Evolutionary conservation across 2,797 vertebrate species (phyloP).

Genomic region (Apogon hyalosoma): DNA sequence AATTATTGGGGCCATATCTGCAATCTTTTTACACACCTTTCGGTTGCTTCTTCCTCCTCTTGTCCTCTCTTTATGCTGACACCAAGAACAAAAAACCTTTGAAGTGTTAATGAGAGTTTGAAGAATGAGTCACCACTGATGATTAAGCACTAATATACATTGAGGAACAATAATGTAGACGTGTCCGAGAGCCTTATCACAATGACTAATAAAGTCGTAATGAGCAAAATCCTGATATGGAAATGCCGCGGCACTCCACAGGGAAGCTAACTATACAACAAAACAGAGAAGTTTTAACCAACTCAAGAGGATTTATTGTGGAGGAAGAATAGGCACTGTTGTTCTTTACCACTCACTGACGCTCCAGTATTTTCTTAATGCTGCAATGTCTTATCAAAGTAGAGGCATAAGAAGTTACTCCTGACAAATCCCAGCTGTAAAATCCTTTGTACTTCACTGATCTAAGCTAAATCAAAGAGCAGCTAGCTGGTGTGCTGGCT

Average conservation of each 20-base stretch:
- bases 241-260: constrained; percentile 20
- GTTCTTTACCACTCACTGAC: constrained; percentile 27
- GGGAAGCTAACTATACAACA: constrained; percentile 51
- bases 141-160: constrained; percentile 64
- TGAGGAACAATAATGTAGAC: constrained; percentile 45
- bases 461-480: constrained; percentile 69
- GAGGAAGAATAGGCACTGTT: constrained; percentile 1
- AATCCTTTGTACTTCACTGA: constrained; percentile 68
- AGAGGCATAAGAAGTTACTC: constrained; percentile 56
- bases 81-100: constrained; percentile 44
- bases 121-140: constrained; percentile 66
- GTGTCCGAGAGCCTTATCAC: constrained; percentile 48
- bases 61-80: constrained; percentile 33
- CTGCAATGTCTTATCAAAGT: constrained; percentile 64
- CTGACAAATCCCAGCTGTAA: constrained; percentile 65
- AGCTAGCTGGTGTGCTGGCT: constrained; percentile 38
- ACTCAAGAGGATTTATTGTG: constrained; percentile 38
- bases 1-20: constrained; percentile 1
- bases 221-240: constrained; percentile 59
- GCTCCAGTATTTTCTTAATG: constrained; percentile 45
- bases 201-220: constrained; percentile 63
- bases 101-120: constrained; percentile 69
- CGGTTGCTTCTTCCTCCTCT: constrained; percentile 2
- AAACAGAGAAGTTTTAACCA: constrained; percentile 39
- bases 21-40: constrained; percentile 30